Base-by-base conservation (phyloP, 1,140 invertebrate species). In the Philotrypesis tridentata region DNA sequence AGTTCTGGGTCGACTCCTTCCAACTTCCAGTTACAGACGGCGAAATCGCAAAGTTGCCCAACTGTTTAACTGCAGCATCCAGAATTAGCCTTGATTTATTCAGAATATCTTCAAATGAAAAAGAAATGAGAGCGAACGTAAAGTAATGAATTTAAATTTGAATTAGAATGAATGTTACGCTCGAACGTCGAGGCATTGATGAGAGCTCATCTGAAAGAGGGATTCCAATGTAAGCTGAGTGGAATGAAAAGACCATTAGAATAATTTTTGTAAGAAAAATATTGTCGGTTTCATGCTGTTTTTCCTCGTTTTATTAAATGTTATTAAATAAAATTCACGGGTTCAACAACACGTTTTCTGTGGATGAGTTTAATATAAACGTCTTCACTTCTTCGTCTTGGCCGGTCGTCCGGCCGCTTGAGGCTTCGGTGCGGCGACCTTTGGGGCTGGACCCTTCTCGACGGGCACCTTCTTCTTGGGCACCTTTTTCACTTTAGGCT, bases 401-500 rank as follows among this genome's bases (percentile, higher is more conserved):
- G 72, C 25, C 63, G 17, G 17, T 37, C n/a, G n/a, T n/a, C n/a
- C n/a, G n/a, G 85, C 60, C 83, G 83, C 61, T n/a, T n/a, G n/a
- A n/a, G n/a, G n/a, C 82, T 88, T 87, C 11, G 48, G 4, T 27
- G 70, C 65, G 1, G 80, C 48, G 83, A 83, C 63, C 82, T 88
- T 85, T 27, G 63, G 63, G 14, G 55, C 40, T 55, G 23, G n/a
- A n/a, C n/a, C n/a, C n/a, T n/a, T n/a, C n/a, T n/a, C n/a, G n/a
- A n/a, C 14, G 11, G 90, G 0, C 86, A 89, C 2, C 84, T 84
- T 65, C 87, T 93, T 87, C 89, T 93, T 88, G 0, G 92, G 88
- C 73, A 89, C 90, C 85, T 93, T 93, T 29, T 89, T 88, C 82
- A 93, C 93, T 87, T 94, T 94, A 3, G 92, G 89, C 61, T 93